Evolutionary conservation across 2,888 invertebrate species (phyloP), one percentile per base, ranked within the genome.

Genomic region (Notocelia uddmanniana): DNA sequence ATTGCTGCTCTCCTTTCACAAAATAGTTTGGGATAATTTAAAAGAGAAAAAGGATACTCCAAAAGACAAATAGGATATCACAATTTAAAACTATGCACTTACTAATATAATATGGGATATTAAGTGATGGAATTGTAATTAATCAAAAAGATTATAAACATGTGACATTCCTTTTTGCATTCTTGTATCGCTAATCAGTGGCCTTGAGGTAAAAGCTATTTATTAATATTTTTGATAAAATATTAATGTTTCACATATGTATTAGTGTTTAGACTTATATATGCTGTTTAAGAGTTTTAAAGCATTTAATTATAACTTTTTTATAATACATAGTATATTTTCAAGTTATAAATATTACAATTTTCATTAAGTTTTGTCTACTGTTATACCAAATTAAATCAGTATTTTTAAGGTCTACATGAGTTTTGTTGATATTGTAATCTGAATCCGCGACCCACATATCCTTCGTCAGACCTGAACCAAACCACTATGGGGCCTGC

Each of bases 401-500:
- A 50, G 73, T 13, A 26, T n/a, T 69, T 66, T 23, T 68, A 76
- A 63, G 75, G 75, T 72, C 78, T 80, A 83, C 97, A 97, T 63
- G 92, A 86, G 83, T 96, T 96, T 86, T 97, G 97, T 79, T 94
- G 94, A 85, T 96, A 97, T 79, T 94, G 90, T 64, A 97, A 82
- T 80, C 94, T 95, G 85, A 97, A 97, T 2, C 97, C 97, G 75
- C 95, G 90, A 48, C 96, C 97, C 52, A 95, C 95, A 74, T 95
- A 94, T 50, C 94, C 93, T 70, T 93, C 94, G 80, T 97, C 95
- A 15, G 96, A 95, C 83, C 95, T 94, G 77, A 97, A 95, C 86
- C 95, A 95, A 73, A 97, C 89, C 19, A 96, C 92, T 78, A 97
- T 96, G 10, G 97, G 97, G 21, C 97, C 97, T 58, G 95, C 95